phyloP scores from a whole-genome alignment of 2,888 invertebrate species.

The Sisyra nigra region DNA sequence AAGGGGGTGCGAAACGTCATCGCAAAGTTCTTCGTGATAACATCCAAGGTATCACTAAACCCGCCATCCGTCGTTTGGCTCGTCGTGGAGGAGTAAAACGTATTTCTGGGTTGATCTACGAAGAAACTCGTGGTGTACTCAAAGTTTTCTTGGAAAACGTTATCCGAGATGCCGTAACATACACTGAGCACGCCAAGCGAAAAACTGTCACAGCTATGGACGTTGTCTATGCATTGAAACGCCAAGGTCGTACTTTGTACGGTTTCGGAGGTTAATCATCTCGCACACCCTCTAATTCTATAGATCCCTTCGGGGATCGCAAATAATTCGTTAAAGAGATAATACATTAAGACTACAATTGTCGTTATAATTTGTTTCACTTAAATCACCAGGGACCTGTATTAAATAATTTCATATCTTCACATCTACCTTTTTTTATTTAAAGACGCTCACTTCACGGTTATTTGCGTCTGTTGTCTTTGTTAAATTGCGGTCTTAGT shows the following conservation, averaged over 20 bases:
- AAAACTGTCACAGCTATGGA: conserved; percentile 85
- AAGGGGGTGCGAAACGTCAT: conserved; percentile 70
- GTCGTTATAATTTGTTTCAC: too few relatives aligned
- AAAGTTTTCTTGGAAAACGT: conserved; percentile 66
- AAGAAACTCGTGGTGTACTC: conserved; percentile 22
- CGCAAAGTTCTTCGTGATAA: conserved; percentile 65
- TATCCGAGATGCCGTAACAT: conserved; percentile 70
- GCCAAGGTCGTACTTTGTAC: conserved; percentile 67
- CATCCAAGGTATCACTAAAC: conserved; percentile 66
- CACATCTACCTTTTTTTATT: too few relatives aligned
- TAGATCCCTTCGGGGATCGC: too few relatives aligned
- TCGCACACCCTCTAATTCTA: too few relatives aligned
- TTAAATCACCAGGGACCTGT: too few relatives aligned
- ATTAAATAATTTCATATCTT: too few relatives aligned
- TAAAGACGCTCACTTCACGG: too few relatives aligned
- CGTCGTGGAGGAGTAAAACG: conserved; percentile 35
- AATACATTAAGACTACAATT: too few relatives aligned
- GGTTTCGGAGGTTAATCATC: conserved; percentile 33
- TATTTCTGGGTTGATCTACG: conserved; percentile 17
- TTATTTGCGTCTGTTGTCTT: too few relatives aligned
- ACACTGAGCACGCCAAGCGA: conserved; percentile 74
- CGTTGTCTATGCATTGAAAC: conserved; percentile 70
- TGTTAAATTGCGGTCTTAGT: too few relatives aligned
- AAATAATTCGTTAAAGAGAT: too few relatives aligned
- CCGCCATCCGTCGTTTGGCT: conserved; percentile 60